phyloP scores from a whole-genome alignment of 2,113 vertebrate genomes.

The Dasyurus viverrinus region DNA sequence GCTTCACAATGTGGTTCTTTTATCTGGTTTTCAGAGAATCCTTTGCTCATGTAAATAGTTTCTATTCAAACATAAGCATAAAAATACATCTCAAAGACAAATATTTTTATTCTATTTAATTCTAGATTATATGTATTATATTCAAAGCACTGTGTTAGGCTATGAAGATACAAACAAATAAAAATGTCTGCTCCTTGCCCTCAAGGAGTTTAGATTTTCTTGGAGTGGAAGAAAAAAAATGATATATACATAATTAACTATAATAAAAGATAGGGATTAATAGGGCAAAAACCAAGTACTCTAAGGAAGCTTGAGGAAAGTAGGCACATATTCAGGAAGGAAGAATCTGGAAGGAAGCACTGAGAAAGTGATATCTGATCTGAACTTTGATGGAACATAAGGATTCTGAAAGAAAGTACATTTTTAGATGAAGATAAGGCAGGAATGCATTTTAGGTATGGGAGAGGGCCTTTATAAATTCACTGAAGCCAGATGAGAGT shows the following conservation, averaged over 20 bases:
- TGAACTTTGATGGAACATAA: no score
- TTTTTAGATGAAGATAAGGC: neutral
- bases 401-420: no score
- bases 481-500: neutral
- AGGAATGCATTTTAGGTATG: neutral
- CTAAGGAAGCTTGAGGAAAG: neutral
- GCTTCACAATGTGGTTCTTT: neutral
- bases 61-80: neutral
- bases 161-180: neutral
- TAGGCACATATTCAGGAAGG: neutral
- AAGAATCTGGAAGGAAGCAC: neutral
- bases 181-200: neutral
- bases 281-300: neutral
- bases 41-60: neutral
- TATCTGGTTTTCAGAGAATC: neutral
- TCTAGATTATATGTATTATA: neutral
- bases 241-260: neutral
- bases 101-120: neutral
- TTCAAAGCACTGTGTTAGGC: neutral
- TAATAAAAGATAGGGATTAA: neutral
- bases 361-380: no score
- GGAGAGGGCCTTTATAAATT: neutral
- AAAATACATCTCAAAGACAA: neutral
- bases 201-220: neutral
- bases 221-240: neutral